Conservation (phyloP, 2,797 vertebrate genomes). For the Bradypus variegatus region DNA sequence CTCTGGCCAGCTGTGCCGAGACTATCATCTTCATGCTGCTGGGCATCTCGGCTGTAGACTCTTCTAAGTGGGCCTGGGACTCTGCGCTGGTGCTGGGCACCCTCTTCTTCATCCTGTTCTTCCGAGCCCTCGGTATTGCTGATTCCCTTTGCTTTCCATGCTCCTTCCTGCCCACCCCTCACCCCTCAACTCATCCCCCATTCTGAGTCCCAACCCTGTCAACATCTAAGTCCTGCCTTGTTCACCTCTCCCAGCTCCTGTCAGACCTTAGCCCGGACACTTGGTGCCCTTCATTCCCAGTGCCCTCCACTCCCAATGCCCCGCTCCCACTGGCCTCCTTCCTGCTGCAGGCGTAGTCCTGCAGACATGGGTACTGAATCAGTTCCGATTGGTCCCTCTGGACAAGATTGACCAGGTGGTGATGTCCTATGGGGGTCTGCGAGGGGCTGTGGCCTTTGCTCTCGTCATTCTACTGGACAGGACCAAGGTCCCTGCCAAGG, state of each 20-base stretch:
- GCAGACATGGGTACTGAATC: constrained; percentile 91
- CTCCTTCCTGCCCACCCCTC: background rate
- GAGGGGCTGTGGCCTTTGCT: constrained; percentile 92
- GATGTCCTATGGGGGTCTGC: constrained; percentile 95
- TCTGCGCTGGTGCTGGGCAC: constrained; percentile 90
- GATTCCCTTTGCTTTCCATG: background rate
- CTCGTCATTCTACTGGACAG: constrained; percentile 88
- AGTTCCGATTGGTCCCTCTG: constrained; percentile 89
- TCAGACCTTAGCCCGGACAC: constrained; percentile 36
- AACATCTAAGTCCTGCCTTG: constrained; percentile 5
- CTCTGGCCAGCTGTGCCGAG: constrained; percentile 92
- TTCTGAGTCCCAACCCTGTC: constrained; percentile 15
- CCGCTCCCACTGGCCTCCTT: constrained; percentile 59
- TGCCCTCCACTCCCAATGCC: constrained; percentile 46
- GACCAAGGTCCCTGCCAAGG: constrained; percentile 87
- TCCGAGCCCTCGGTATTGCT: constrained; percentile 85
- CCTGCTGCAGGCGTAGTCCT: constrained; percentile 84
- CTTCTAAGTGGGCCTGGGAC: constrained; percentile 97
- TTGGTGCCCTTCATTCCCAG: constrained; percentile 22
- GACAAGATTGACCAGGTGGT: constrained; percentile 96
- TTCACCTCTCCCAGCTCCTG: constrained; percentile 25
- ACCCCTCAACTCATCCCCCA: background rate
- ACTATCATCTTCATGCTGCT: constrained; percentile 98
- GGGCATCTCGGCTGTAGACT: constrained; percentile 93
- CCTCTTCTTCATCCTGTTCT: constrained; percentile 91